Conservation (phyloP, 2,888 invertebrate genomes). For the Rugalucina vietnamica region DNA sequence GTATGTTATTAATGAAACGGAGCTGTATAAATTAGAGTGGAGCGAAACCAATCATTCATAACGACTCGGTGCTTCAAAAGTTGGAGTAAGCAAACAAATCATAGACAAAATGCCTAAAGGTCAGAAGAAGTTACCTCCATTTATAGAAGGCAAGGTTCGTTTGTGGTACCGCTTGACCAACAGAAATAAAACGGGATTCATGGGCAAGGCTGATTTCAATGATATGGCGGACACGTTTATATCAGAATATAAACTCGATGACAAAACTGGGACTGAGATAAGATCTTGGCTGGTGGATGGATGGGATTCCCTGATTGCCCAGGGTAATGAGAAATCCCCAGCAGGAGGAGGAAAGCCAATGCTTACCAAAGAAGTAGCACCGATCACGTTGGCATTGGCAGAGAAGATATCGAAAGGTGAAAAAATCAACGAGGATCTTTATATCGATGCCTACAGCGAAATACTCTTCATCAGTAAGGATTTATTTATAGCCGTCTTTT, state of each 20-base stretch:
- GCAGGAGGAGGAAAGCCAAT: neutral
- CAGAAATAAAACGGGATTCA: slow-evolving; percentile 68
- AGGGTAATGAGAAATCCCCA: neutral
- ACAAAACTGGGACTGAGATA: slow-evolving; percentile 57
- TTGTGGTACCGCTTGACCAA: slow-evolving; percentile 74
- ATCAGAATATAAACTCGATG: slow-evolving; percentile 63
- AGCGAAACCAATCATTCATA: too few species aligned
- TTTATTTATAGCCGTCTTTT: slow-evolving; percentile 64
- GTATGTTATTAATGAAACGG: too few species aligned
- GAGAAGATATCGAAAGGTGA: slow-evolving; percentile 60
- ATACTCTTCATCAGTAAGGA: slow-evolving; percentile 58
- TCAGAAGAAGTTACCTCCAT: slow-evolving; percentile 19
- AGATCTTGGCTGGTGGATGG: slow-evolving; percentile 71
- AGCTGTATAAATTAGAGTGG: too few species aligned
- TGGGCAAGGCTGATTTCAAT: slow-evolving; percentile 65
- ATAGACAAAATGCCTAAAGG: neutral
- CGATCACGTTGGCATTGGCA: slow-evolving; percentile 57
- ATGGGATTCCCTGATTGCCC: slow-evolving; percentile 62
- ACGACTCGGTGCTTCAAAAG: neutral
- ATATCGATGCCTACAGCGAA: slow-evolving; percentile 66
- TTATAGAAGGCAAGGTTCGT: slow-evolving; percentile 65
- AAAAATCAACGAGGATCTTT: slow-evolving; percentile 69
- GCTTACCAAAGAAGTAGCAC: slow-evolving; percentile 38
- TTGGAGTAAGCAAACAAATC: neutral
- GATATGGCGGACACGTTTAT: slow-evolving; percentile 69